Percentiles rank a stretch among this genome's conserved stretches.
Conservation (phyloP, 2,797 vertebrate genomes). For the Sebastes diaconus region DNA sequence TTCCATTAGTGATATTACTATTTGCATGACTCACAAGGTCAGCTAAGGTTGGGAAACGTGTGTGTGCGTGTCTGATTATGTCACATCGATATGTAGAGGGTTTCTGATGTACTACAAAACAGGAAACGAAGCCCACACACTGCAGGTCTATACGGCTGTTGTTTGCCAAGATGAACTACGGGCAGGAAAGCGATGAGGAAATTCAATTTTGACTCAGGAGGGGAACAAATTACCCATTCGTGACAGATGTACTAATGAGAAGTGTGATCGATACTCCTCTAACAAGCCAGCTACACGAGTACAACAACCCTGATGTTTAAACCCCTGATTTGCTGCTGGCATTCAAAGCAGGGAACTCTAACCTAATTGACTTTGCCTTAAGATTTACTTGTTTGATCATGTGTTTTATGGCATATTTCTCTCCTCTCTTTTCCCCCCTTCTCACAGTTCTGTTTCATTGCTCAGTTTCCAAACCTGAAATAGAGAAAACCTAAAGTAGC, state of each 20-base stretch:
- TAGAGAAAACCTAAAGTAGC: background rate
- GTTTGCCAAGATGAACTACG: slow-evolving; percentile 12
- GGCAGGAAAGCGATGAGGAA: slow-evolving; percentile 23
- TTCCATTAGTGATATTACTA: background rate
- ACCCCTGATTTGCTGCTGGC: slow-evolving; percentile 19
- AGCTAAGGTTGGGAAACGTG: background rate
- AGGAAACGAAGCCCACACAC: background rate
- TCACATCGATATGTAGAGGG: no score
- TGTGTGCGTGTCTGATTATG: background rate
- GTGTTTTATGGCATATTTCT: background rate
- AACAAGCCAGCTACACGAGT: slow-evolving; percentile 35
- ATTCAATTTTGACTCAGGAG: slow-evolving; percentile 52
- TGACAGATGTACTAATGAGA: slow-evolving; percentile 54
- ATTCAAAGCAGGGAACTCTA: slow-evolving; percentile 9
- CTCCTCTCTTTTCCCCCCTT: background rate
- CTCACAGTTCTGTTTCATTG: background rate
- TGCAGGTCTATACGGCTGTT: background rate
- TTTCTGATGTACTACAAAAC: no score
- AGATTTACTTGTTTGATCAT: slow-evolving; percentile 36
- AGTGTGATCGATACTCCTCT: slow-evolving; percentile 57
- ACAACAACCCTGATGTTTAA: slow-evolving; percentile 23
- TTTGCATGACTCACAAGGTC: background rate
- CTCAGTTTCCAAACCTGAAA: background rate
- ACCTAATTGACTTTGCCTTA: slow-evolving; percentile 10
- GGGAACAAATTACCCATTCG: slow-evolving; percentile 36